Evolutionary conservation across 2,113 vertebrate species (phyloP), one percentile per base, ranked within the genome.

Genomic region (Ariopsis seemanni): DNA sequence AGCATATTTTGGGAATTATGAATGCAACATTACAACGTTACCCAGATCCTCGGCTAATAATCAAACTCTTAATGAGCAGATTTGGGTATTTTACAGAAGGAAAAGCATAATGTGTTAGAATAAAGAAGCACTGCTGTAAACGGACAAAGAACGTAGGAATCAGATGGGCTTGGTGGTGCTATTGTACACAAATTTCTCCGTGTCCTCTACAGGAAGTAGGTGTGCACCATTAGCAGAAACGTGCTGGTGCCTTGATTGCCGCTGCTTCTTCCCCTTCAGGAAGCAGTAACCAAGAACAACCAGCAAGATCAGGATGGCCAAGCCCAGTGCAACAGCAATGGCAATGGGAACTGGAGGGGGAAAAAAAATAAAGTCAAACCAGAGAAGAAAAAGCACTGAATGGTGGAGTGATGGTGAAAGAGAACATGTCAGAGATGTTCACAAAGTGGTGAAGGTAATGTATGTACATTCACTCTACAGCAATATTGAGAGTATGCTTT

Each of bases 161-260:
- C 97, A 99, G 91, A 99, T 95, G 88, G 97, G 97, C 83, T 96
- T 98, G 89, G 97, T 98, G 42, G 96, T 95, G 91, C 92, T 96
- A 91, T 96, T 97, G 92, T 98, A 98, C 89, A 99, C 97, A 74
- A 97, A 94, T 72, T 92, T 96, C 77, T 98, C 96, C 0, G 94
- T 96, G 93, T 98, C 96, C 86, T 96, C 97, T 0, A 94, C 87
- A 62, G 94, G 94, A 20, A 12, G 69, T 91, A 94, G 30, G 15
- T 52, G 85, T 18, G 65, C 22, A 86, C 93, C 96, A 86, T 96
- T 95, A 0, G 93, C 93, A 0, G 96, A 95, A 10, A 96, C 60
- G 0, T 95, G 96, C 1, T 94, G 96, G 62, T 90, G 96, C 20
- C 91, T 93, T 0, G 10, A 74, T n/a, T 91, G 92, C 75, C 8